Percentiles rank a stretch among this genome's conserved stretches.
Conservation (phyloP, 2,797 vertebrate genomes). For the Simalia tracyae region DNA sequence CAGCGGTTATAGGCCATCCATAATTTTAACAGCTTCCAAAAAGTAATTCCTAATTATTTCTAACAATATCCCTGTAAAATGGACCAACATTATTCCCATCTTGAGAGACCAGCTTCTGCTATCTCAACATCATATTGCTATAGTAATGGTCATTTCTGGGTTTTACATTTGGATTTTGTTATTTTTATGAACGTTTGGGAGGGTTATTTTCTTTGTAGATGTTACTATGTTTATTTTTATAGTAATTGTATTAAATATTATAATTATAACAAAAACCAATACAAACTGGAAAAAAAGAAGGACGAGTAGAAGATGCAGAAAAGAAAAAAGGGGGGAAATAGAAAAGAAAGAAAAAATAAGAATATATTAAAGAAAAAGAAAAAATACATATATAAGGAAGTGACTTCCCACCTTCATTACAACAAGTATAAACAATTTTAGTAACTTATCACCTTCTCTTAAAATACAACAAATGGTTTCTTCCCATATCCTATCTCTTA, state of each 20-base stretch:
- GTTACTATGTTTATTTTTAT: not conserved
- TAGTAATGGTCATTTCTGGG: not conserved
- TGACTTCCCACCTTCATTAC: not conserved
- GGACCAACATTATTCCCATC: not conserved
- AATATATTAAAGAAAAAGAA: not conserved
- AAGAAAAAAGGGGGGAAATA: not conserved
- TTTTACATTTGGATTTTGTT: not conserved
- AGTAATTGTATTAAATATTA: not conserved
- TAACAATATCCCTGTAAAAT: not conserved
- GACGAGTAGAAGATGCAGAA: not conserved
- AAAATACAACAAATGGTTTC: too few species aligned
- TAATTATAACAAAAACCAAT: not conserved
- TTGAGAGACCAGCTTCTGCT: not conserved
- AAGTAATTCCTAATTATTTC: not conserved
- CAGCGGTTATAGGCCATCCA: not conserved
- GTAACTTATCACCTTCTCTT: too few species aligned
- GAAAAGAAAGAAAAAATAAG: not conserved
- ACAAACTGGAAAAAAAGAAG: not conserved
- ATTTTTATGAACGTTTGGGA: not conserved
- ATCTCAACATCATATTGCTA: not conserved
- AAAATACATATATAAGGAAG: too few species aligned
- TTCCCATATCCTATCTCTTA: too few species aligned
- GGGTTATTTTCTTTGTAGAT: not conserved
- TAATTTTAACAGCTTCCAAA: not conserved
- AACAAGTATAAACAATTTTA: not conserved